Percentiles rank a stretch among this genome's conserved stretches.
These are phyloP conservation scores for Platygyra sinensis DNA, from an alignment of 64 coral and sea anemone genomes.

Conservation along the genomic window DNA sequence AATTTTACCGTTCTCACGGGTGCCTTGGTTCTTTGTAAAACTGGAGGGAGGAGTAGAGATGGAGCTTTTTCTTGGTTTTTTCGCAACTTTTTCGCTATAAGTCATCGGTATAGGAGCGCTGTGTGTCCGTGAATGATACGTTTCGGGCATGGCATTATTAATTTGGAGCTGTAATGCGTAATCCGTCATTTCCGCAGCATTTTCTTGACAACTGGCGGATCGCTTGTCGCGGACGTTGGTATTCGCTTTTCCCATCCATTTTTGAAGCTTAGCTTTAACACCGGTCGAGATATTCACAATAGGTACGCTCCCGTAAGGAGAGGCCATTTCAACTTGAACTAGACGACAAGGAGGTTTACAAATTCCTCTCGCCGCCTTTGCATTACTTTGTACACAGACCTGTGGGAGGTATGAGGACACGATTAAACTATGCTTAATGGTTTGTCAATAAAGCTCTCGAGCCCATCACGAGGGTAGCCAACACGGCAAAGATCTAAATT, in stretches of 20 bases:
- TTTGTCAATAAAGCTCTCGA: conserved; percentile 38
- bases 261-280: conserved; percentile 39
- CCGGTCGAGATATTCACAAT: conserved; percentile 9
- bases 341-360: conserved; percentile 24
- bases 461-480: background rate
- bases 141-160: background rate
- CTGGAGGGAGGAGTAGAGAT: background rate
- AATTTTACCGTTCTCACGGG: conserved; percentile 9
- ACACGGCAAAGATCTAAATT: background rate
- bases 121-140: conserved; percentile 15
- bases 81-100: background rate
- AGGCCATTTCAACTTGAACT: conserved; percentile 11
- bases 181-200: conserved; percentile 26
- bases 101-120: conserved; percentile 18
- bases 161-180: background rate
- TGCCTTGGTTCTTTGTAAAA: background rate
- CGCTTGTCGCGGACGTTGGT: conserved; percentile 32
- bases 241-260: conserved; percentile 35
- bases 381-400: conserved; percentile 28
- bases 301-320: background rate
- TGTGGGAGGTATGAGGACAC: conserved; percentile 28
- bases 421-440: conserved; percentile 41
- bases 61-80: conserved; percentile 2
- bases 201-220: background rate
- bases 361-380: background rate